phyloP scores from a whole-genome alignment of 1,140 invertebrate species.

The Pristionchus pacificus region DNA sequence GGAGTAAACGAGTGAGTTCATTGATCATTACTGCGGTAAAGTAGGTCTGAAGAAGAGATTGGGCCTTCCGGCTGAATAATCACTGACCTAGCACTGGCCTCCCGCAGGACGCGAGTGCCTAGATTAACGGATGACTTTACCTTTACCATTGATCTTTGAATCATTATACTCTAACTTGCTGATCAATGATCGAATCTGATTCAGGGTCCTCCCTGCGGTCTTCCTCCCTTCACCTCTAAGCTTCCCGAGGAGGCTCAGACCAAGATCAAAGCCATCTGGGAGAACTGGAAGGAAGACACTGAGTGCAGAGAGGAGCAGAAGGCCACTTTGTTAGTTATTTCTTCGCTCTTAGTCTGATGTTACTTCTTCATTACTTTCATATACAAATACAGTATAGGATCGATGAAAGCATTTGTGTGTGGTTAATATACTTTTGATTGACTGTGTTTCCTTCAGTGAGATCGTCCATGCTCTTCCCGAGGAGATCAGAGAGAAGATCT shows the following conservation, averaged over 20 bases:
- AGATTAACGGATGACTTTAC: too few relatives aligned
- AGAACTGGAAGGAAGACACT: constrained; percentile 50
- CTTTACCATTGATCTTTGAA: too few relatives aligned
- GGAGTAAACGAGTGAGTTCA: constrained; percentile 44
- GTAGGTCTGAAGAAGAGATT: too few relatives aligned
- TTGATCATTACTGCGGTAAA: too few relatives aligned
- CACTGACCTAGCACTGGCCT: too few relatives aligned
- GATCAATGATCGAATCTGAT: too few relatives aligned
- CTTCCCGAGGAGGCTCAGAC: constrained; percentile 42
- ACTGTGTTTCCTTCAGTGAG: constrained; percentile 19
- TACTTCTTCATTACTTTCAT: constrained; percentile 2
- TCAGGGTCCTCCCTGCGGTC: constrained; percentile 44
- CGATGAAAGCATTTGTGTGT: background rate
- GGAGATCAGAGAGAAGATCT: constrained; percentile 40
- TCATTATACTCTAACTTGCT: too few relatives aligned
- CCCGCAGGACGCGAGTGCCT: too few relatives aligned
- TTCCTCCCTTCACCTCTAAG: constrained; percentile 44
- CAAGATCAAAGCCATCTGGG: constrained; percentile 49
- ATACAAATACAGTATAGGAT: constrained; percentile 4
- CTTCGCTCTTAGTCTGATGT: background rate
- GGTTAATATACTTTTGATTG: background rate
- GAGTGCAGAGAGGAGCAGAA: constrained; percentile 47
- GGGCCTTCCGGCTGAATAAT: too few relatives aligned
- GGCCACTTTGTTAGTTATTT: constrained; percentile 29
- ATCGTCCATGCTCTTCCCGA: constrained; percentile 40